Percentiles rank a stretch among this genome's conserved stretches.
phyloP scores from a whole-genome alignment of 2,888 invertebrate species.

The Erebia epiphron region DNA sequence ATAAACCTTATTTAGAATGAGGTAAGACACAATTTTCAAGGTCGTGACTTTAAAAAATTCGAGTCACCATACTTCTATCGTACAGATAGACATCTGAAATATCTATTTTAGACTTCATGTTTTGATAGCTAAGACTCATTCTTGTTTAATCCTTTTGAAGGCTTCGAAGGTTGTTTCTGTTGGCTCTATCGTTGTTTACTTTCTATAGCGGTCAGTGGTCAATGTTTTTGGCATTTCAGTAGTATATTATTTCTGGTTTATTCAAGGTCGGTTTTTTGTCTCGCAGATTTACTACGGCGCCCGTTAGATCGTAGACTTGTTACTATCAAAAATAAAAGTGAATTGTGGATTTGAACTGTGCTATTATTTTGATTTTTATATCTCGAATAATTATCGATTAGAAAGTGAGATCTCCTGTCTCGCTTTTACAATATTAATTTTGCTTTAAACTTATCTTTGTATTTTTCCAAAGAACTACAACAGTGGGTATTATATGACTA shows the following conservation, averaged over 20 bases:
- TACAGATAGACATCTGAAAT: slow-evolving; percentile 37
- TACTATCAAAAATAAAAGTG: background rate
- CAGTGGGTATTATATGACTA: background rate
- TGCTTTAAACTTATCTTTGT: background rate
- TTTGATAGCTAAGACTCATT: slow-evolving; percentile 40
- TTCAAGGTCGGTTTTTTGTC: slow-evolving; percentile 60
- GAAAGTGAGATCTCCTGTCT: background rate
- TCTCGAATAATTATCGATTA: too few species aligned
- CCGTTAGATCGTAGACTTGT: background rate
- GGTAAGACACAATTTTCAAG: slow-evolving; percentile 51
- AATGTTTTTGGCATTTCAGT: slow-evolving; percentile 49
- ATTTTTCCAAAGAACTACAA: background rate
- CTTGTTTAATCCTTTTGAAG: slow-evolving; percentile 45
- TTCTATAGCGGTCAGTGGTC: slow-evolving; percentile 78
- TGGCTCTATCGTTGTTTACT: slow-evolving; percentile 67
- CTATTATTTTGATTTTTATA: background rate
- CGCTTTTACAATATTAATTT: background rate
- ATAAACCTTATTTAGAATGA: slow-evolving; percentile 49
- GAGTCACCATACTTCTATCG: slow-evolving; percentile 42
- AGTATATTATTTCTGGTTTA: slow-evolving; percentile 46
- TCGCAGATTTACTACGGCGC: background rate
- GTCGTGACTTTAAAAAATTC: slow-evolving; percentile 47
- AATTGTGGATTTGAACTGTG: background rate
- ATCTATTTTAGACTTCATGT: slow-evolving; percentile 45
- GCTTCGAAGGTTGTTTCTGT: slow-evolving; percentile 74